phyloP scores from a whole-genome alignment of 2,113 vertebrate genomes.

The Dasyprocta punctata region DNA sequence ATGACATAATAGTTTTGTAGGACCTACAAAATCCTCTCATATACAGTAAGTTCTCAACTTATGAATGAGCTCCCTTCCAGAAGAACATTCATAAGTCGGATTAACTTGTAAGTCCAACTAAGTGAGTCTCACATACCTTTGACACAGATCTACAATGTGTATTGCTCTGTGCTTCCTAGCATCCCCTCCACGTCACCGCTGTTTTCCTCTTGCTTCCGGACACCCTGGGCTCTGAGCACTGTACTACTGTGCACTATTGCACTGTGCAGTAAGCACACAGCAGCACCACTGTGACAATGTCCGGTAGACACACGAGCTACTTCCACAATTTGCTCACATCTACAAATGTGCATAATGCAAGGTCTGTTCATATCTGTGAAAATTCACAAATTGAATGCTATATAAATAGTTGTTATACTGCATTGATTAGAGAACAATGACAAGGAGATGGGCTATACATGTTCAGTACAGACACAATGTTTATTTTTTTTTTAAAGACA shows the following conservation, averaged over 20 bases:
- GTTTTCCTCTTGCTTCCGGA: neutral
- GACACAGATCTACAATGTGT: neutral
- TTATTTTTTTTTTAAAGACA: neutral
- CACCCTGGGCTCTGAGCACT: neutral
- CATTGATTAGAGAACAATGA: neutral
- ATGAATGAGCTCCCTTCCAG: neutral
- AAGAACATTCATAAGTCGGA: neutral
- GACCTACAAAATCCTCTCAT: neutral
- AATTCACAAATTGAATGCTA: neutral
- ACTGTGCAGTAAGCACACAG: neutral
- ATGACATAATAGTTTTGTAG: neutral
- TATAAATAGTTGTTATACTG: neutral
- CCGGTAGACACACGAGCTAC: neutral
- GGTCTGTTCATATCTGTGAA: neutral
- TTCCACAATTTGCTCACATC: neutral
- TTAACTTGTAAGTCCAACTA: neutral
- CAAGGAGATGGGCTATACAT: neutral
- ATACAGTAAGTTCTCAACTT: neutral
- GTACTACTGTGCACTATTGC: neutral
- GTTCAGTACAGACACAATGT: neutral
- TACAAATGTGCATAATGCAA: neutral
- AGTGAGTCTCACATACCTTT: neutral
- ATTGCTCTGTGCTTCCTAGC: neutral
- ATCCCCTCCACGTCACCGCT: neutral
- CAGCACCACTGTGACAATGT: neutral